Conservation (phyloP, 2,797 vertebrate species). For the Tragelaphus oryx region DNA sequence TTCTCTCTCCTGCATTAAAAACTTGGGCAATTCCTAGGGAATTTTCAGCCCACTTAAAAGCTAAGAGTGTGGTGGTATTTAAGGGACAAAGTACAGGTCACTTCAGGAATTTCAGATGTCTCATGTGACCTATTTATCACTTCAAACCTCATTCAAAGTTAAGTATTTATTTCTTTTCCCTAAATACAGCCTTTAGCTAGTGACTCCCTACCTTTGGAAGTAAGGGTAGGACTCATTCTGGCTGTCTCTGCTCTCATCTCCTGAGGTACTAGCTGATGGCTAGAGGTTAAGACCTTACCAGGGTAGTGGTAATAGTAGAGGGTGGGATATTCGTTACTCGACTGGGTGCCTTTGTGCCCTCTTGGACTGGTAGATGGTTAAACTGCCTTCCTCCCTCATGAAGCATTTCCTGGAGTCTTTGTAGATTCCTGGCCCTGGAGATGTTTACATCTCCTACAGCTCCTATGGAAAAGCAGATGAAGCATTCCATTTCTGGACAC, state of each 20-base stretch:
- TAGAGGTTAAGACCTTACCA: not conserved
- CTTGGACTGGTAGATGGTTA: not conserved
- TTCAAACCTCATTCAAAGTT: not conserved
- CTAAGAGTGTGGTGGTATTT: not conserved
- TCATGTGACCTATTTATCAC: not conserved
- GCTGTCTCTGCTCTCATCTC: not conserved
- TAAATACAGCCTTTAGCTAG: not conserved
- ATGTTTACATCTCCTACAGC: not conserved
- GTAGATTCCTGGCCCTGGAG: not conserved
- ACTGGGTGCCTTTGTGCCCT: not conserved
- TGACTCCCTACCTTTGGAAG: not conserved
- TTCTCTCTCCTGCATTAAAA: not conserved
- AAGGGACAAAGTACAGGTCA: not conserved
- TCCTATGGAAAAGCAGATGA: not conserved
- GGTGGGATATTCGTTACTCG: not conserved
- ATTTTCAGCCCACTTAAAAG: not conserved
- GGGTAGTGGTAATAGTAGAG: not conserved
- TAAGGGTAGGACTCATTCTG: not conserved
- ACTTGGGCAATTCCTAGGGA: not conserved
- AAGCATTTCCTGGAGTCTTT: not conserved
- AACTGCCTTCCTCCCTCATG: not conserved
- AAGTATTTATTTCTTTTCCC: not conserved
- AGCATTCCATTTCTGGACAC: not conserved
- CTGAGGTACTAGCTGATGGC: not conserved
- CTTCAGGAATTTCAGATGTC: not conserved